These are phyloP conservation scores for Lepidocyrtinus sp. DNA, from an alignment of 2,888 invertebrate species.

Conservation along the genomic window DNA sequence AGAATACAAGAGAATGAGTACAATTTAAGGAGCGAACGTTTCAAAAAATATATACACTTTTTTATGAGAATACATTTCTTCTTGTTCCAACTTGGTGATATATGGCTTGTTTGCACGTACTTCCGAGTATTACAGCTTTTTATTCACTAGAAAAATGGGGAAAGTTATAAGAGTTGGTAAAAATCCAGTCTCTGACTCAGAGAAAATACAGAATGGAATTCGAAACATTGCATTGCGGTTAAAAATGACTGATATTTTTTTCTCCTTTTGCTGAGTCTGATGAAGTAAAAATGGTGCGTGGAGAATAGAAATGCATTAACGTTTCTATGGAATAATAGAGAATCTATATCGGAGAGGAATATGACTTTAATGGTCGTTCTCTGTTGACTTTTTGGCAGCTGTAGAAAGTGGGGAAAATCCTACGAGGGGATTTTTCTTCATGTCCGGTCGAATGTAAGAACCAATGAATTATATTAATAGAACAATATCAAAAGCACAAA, in stretches of 20 bases:
- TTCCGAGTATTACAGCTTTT: conserved; percentile 39
- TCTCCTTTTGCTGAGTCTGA: conserved; percentile 7
- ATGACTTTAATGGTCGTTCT: conserved; percentile 15
- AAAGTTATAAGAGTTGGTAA: conserved; percentile 3
- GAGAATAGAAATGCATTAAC: conserved; percentile 14
- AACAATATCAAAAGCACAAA: conserved; percentile 19
- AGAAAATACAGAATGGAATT: not conserved
- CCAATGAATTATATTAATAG: conserved; percentile 15
- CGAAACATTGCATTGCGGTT: not conserved
- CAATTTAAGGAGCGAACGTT: too few relatives aligned
- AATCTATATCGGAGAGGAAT: not conserved
- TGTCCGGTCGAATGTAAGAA: not conserved
- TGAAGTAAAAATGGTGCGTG: conserved; percentile 18
- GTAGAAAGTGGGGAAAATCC: conserved; percentile 24
- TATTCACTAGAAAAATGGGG: conserved; percentile 10
- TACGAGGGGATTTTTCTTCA: conserved; percentile 3
- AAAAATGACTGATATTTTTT: conserved; percentile 15
- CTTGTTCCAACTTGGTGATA: conserved; percentile 38
- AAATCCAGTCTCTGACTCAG: not conserved
- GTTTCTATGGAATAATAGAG: conserved; percentile 4
- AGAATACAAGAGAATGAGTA: too few relatives aligned
- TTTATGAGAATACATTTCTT: too few relatives aligned
- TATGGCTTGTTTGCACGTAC: conserved; percentile 56
- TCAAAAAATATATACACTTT: too few relatives aligned
- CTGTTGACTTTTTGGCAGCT: conserved; percentile 41